phyloP scores from a whole-genome alignment of 2,113 vertebrate genomes.

The Nyctibius bracteatus region DNA sequence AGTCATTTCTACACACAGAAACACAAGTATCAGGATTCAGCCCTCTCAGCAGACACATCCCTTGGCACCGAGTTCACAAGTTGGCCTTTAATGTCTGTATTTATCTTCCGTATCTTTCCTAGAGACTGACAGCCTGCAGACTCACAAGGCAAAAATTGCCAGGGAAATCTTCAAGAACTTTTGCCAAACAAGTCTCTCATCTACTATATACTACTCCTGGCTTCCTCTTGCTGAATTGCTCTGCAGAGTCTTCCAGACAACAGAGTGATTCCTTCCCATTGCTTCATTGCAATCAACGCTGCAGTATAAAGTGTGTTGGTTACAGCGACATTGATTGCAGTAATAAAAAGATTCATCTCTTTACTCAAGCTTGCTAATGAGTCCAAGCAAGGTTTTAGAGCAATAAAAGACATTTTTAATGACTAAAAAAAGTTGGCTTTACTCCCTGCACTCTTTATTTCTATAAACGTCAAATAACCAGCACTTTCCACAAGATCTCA shows the following conservation, averaged over 20 bases:
- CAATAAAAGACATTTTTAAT: constrained; percentile 5
- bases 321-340: neutral
- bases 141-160: neutral
- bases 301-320: neutral
- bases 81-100: neutral
- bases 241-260: neutral
- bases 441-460: neutral
- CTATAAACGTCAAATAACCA: constrained; percentile 21
- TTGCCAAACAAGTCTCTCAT: neutral
- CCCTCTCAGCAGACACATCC: neutral
- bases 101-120: neutral
- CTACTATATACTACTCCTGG: neutral
- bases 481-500: neutral
- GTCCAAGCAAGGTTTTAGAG: constrained; percentile 13
- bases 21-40: neutral
- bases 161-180: neutral
- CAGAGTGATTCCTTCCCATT: neutral
- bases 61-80: neutral
- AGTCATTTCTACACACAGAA: neutral
- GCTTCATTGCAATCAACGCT: neutral
- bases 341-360: neutral
- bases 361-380: constrained; percentile 23
- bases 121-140: neutral
- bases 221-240: neutral
- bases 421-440: neutral